A percentile compares a stretch with the other conserved stretches of the same genome.
Evolutionary conservation across 1,140 invertebrate genomes (phyloP).

Genomic region (Whitmania pigra): DNA sequence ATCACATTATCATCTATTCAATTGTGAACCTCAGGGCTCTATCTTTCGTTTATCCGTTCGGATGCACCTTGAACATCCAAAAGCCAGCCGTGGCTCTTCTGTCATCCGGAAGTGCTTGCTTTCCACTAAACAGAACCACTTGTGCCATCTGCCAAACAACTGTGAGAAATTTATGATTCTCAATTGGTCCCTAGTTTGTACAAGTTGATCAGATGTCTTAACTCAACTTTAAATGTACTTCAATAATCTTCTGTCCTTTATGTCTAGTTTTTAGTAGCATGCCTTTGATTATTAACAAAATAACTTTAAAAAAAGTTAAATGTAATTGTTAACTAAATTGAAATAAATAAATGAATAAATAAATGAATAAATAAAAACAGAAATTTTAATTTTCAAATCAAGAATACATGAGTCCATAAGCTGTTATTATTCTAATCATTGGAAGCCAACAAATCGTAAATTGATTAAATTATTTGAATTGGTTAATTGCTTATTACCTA

Average conservation of each 20-base stretch:
- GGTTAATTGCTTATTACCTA: too few species aligned
- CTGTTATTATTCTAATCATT: background rate
- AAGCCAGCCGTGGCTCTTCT: conserved; percentile 73
- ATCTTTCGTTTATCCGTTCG: conserved; percentile 85
- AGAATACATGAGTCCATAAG: too few species aligned
- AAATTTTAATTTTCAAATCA: too few species aligned
- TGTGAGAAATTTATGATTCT: conserved; percentile 24
- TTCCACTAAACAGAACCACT: conserved; percentile 80
- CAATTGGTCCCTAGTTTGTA: background rate
- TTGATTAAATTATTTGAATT: background rate
- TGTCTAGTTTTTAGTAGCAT: too few species aligned
- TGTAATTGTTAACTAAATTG: too few species aligned
- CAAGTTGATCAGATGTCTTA: background rate
- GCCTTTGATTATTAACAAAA: too few species aligned
- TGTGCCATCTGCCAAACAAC: conserved; percentile 60
- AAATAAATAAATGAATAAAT: too few species aligned
- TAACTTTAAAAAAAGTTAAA: too few species aligned
- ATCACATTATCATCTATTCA: too few species aligned
- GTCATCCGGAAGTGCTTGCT: conserved; percentile 79
- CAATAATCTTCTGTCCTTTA: too few species aligned
- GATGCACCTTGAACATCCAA: conserved; percentile 82
- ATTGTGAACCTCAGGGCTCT: conserved; percentile 48
- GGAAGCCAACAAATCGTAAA: background rate
- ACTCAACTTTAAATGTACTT: too few species aligned
- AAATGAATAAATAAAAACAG: too few species aligned